These are phyloP conservation scores for Hemiscyllium ocellatum DNA, from an alignment of 2,113 vertebrate genomes.

Conservation along the genomic window DNA sequence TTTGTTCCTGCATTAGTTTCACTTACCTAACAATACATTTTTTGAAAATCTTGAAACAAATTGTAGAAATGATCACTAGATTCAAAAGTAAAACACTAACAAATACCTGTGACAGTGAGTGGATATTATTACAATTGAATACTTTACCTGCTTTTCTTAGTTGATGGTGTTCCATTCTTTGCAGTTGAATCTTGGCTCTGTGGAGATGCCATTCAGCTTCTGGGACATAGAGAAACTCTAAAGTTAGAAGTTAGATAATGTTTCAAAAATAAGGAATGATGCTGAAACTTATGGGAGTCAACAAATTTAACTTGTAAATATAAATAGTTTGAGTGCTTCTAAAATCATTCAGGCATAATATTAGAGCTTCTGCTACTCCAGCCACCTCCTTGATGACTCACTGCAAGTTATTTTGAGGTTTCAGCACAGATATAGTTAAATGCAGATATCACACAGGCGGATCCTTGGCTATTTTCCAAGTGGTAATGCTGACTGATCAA, in stretches of 20 bases:
- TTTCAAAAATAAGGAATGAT: not conserved
- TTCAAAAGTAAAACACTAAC: not conserved
- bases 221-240: slow-evolving; percentile 48
- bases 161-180: slow-evolving; percentile 69
- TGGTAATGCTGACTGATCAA: not conserved
- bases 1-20: not conserved
- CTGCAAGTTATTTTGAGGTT: not conserved
- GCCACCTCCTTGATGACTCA: not conserved
- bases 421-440: not conserved
- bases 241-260: not conserved
- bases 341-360: not conserved
- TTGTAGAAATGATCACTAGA: not conserved
- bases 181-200: slow-evolving; percentile 70
- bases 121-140: slow-evolving; percentile 26
- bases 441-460: not conserved
- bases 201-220: slow-evolving; percentile 85
- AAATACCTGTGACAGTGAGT: not conserved
- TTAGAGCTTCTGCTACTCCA: not conserved
- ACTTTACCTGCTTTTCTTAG: slow-evolving; percentile 83
- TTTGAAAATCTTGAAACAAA: not conserved
- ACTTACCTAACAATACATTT: not conserved
- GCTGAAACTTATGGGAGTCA: not conserved
- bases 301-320: not conserved
- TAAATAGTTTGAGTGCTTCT: not conserved
- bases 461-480: not conserved